phyloP scores from a whole-genome alignment of 2,113 vertebrate genomes.

The Petrocephalus microphthalmus region DNA sequence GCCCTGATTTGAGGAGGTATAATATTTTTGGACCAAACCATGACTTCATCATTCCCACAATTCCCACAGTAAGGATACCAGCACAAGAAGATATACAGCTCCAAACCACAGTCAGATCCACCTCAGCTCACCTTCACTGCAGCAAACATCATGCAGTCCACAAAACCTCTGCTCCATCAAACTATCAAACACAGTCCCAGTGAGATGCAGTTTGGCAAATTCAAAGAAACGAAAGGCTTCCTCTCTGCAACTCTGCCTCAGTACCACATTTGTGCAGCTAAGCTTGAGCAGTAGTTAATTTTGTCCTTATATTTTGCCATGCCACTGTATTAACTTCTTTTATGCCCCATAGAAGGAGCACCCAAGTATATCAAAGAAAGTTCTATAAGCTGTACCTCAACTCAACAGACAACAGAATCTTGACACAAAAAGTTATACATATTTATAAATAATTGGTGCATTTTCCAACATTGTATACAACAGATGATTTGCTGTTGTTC shows the following conservation, averaged over 20 bases:
- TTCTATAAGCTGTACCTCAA: neutral
- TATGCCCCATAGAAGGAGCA: neutral
- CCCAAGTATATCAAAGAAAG: neutral
- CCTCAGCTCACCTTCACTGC: neutral
- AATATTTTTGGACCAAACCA: neutral
- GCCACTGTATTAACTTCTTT: neutral
- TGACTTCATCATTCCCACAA: constrained; percentile 5
- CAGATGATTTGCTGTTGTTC: neutral
- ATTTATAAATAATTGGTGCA: too few species aligned
- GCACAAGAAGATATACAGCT: neutral
- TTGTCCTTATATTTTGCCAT: neutral
- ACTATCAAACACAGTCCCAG: neutral
- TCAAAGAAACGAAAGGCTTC: neutral
- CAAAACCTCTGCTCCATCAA: neutral
- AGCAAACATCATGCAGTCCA: neutral
- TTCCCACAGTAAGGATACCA: neutral
- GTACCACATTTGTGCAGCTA: neutral
- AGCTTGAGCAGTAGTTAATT: neutral
- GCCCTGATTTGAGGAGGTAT: neutral
- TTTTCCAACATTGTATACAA: too few species aligned
- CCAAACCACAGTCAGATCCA: neutral
- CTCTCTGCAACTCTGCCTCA: neutral
- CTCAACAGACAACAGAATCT: too few species aligned
- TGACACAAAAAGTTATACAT: neutral
- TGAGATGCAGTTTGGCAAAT: neutral